Conservation (phyloP, 2,888 invertebrate species). For the Cephus spinipes region DNA sequence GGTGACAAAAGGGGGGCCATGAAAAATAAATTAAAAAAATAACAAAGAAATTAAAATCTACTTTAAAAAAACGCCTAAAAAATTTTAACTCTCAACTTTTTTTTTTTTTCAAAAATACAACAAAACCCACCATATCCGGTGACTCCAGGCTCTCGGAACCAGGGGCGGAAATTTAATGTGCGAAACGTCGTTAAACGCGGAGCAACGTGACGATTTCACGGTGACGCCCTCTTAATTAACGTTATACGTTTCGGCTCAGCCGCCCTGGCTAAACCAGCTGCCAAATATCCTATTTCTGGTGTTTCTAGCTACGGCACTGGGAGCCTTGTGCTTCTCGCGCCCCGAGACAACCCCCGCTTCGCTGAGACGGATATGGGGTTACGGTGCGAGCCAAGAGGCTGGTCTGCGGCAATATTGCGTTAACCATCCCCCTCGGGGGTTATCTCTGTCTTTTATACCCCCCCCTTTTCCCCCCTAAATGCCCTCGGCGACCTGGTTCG, state of each 20-base stretch:
- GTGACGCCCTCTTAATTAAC: neutral
- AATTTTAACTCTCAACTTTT: neutral
- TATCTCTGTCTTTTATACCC: constrained; percentile 67
- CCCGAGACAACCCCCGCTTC: neutral
- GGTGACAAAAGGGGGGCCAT: neutral
- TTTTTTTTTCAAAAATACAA: neutral
- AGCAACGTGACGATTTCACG: neutral
- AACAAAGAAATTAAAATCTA: neutral
- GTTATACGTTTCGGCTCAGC: neutral
- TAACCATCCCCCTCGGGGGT: constrained; percentile 62
- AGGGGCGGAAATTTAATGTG: neutral
- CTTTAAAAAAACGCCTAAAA: neutral
- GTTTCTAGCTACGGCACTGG: neutral
- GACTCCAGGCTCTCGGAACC: too few relatives aligned
- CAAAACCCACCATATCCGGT: neutral
- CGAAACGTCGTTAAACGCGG: neutral
- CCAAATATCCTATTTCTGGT: neutral
- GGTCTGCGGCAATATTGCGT: constrained; percentile 31
- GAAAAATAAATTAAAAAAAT: neutral
- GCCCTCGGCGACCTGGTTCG: neutral
- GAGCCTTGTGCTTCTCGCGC: neutral
- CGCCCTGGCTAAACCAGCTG: neutral
- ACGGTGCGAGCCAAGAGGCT: neutral
- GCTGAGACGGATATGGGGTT: neutral
- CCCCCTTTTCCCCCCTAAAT: constrained; percentile 69